These are phyloP conservation scores for Leptopilina boulardi DNA, from an alignment of 1,140 invertebrate genomes.

Conservation along the genomic window DNA sequence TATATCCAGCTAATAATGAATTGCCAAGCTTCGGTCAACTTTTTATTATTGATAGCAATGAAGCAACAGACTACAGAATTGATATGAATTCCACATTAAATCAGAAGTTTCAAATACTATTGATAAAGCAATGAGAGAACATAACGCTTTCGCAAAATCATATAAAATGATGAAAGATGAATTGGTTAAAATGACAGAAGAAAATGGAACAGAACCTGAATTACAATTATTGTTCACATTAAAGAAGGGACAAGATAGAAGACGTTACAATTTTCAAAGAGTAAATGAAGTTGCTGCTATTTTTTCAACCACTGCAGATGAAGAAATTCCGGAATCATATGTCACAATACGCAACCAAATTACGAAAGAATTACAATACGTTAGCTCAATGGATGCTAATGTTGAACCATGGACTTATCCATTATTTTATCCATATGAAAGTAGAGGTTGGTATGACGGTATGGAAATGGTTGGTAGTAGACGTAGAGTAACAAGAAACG, in stretches of 20 bases:
- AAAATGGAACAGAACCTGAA: no score
- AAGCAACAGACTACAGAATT: no score
- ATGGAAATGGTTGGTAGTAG: conserved; percentile 11
- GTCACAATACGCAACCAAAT: conserved; percentile 42
- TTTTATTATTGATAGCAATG: conserved; percentile 47
- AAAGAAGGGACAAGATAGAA: no score
- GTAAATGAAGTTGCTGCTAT: conserved; percentile 50
- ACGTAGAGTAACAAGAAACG: no score
- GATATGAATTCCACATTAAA: conserved; percentile 37
- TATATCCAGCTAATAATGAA: no score
- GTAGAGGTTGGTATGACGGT: background rate
- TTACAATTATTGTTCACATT: no score
- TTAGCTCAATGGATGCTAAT: no score
- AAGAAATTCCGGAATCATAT: conserved; percentile 49
- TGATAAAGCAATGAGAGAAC: conserved; percentile 39
- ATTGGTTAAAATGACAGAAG: no score
- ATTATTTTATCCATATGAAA: conserved; percentile 21
- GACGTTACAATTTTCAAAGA: no score
- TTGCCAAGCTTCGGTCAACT: conserved; percentile 42
- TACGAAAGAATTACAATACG: conserved; percentile 39
- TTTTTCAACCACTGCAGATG: conserved; percentile 46
- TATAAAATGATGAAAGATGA: conserved; percentile 49
- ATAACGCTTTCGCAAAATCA: conserved; percentile 43
- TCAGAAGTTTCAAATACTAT: conserved; percentile 10
- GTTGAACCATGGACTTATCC: conserved; percentile 35